Evolutionary conservation across 2,888 invertebrate species (phyloP).

Genomic region (Helleia helle): DNA sequence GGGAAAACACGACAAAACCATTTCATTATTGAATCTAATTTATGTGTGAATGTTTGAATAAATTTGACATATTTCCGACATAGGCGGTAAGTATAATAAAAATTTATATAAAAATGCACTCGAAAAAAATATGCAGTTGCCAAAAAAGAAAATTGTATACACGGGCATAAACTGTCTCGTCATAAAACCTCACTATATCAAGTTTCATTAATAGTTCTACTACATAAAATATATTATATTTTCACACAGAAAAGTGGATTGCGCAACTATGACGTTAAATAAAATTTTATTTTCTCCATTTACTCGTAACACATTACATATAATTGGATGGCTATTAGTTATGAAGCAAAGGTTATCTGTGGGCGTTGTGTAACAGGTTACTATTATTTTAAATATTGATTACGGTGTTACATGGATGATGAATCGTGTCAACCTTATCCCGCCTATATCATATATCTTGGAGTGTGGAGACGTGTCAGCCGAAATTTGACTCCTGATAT

Average conservation of each 20-base stretch:
- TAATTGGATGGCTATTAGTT: constrained; percentile 23
- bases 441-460: too few species aligned
- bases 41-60: too few species aligned
- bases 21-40: not conserved
- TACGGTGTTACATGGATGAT: not conserved
- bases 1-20: not conserved
- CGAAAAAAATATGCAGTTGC: too few species aligned
- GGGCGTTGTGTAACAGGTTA: constrained; percentile 35
- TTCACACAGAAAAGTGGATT: not conserved
- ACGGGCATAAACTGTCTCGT: too few species aligned
- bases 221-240: not conserved
- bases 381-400: constrained; percentile 33
- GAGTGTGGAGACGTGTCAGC: too few species aligned
- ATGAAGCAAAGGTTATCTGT: constrained; percentile 28
- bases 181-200: too few species aligned
- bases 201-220: not conserved
- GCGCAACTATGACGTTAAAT: not conserved
- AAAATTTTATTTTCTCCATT: constrained; percentile 22
- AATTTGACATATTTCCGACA: too few species aligned
- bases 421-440: constrained; percentile 1
- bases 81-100: too few species aligned
- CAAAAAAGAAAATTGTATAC: too few species aligned
- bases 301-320: constrained; percentile 20
- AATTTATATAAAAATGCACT: too few species aligned
- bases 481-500: too few species aligned